A percentile compares a stretch with the other conserved stretches of the same genome.
Evolutionary conservation across 2,888 invertebrate species (phyloP).

Genomic region (Piscicola geometra): DNA sequence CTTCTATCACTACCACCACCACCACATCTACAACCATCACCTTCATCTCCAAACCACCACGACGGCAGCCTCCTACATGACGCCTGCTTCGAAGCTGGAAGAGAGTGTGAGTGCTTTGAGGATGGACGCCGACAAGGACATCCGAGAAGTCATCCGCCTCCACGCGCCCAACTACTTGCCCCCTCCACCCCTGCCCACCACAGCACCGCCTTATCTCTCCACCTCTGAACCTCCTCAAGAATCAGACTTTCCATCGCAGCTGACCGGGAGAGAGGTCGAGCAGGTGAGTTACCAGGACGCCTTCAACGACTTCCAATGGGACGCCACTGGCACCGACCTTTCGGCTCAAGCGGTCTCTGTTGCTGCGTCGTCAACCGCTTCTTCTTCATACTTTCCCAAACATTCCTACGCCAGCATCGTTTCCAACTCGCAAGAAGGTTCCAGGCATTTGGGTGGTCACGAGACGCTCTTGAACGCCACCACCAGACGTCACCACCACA

Average conservation of each 20-base stretch:
- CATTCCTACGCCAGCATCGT: neutral
- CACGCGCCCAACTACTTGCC: constrained; percentile 2
- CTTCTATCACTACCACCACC: too few species aligned
- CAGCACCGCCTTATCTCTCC: too few species aligned
- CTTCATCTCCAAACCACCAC: too few species aligned
- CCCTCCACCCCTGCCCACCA: constrained; percentile 5
- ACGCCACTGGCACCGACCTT: neutral
- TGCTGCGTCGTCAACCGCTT: neutral
- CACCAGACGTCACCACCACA: too few species aligned
- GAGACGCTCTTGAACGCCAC: too few species aligned
- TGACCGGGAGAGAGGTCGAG: too few species aligned
- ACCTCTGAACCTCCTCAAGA: too few species aligned
- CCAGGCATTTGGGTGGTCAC: too few species aligned
- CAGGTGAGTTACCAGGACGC: constrained; percentile 4
- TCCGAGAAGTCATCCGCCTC: neutral
- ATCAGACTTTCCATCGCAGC: too few species aligned
- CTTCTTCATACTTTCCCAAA: neutral
- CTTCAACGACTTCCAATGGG: neutral
- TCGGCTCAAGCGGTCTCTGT: neutral
- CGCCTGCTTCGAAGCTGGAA: neutral
- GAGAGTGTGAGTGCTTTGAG: neutral
- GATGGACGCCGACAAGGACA: neutral
- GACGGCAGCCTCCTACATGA: neutral
- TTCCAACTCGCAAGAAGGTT: too few species aligned
- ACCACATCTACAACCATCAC: too few species aligned